phyloP scores from a whole-genome alignment of 2,888 invertebrate genomes.

The Lasioglossum malachurum region DNA sequence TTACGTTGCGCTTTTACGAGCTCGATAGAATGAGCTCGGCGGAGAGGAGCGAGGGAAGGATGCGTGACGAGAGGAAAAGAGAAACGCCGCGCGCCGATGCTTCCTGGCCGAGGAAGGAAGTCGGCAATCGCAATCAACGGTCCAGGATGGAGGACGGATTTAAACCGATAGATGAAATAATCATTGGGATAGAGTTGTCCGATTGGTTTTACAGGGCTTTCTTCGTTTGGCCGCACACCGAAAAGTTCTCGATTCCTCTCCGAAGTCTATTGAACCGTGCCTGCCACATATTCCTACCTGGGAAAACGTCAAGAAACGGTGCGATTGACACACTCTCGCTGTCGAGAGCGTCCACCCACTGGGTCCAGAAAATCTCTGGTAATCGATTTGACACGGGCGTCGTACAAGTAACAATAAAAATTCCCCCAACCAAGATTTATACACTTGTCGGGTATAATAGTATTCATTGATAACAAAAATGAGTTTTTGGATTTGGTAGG shows the following conservation, averaged over 20 bases:
- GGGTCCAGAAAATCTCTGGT: background rate
- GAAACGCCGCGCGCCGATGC: slow-evolving; percentile 48
- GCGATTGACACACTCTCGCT: background rate
- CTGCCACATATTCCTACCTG: background rate
- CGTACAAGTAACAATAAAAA: background rate
- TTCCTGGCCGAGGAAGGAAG: slow-evolving; percentile 56
- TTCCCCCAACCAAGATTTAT: background rate
- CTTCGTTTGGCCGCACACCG: background rate
- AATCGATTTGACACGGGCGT: background rate
- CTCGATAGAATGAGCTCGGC: slow-evolving; percentile 41
- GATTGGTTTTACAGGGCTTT: background rate
- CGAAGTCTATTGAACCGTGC: background rate
- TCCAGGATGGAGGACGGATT: slow-evolving; percentile 35
- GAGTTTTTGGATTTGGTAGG: too few species aligned
- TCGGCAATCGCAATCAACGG: slow-evolving; percentile 55
- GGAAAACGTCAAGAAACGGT: background rate
- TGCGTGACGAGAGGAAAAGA: slow-evolving; percentile 59
- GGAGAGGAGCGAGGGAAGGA: slow-evolving; percentile 35
- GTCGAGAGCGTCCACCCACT: background rate
- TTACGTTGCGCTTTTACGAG: slow-evolving; percentile 54
- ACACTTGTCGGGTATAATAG: background rate
- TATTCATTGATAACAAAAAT: too few species aligned
- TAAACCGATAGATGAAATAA: slow-evolving; percentile 73
- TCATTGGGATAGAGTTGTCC: slow-evolving; percentile 59
- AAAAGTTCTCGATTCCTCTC: background rate